phyloP scores from a whole-genome alignment of 2,113 vertebrate genomes.

The Otus sunia region DNA sequence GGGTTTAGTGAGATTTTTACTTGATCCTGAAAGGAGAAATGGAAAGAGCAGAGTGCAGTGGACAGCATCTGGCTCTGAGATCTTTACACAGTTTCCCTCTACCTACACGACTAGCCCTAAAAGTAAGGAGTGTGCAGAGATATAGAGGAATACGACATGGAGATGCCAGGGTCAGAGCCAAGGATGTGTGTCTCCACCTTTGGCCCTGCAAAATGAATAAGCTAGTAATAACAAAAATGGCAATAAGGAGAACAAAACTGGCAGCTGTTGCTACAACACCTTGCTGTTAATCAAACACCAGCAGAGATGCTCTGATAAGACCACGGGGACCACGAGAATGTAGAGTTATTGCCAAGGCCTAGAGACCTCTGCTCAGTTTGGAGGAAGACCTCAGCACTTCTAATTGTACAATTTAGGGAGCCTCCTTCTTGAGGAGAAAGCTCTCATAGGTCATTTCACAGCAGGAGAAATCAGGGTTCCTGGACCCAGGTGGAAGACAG shows the following conservation, averaged over 20 bases:
- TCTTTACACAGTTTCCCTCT: neutral
- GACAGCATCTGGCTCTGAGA: neutral
- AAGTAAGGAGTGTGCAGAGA: neutral
- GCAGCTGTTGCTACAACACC: neutral
- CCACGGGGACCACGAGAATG: neutral
- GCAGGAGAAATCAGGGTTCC: fast-evolving
- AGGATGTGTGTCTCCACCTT: neutral
- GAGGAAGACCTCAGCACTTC: neutral
- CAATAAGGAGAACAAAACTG: neutral
- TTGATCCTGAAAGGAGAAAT: neutral
- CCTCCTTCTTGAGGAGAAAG: neutral
- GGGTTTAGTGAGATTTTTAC: neutral
- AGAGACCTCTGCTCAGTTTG: neutral
- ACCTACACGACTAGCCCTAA: neutral
- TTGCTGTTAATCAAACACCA: neutral
- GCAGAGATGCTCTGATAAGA: neutral
- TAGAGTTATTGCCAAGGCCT: neutral
- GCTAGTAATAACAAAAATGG: neutral
- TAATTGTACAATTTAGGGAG: neutral
- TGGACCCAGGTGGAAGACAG: neutral
- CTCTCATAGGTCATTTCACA: neutral
- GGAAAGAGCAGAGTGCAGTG: neutral
- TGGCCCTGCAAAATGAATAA: neutral
- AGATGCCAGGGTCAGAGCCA: neutral
- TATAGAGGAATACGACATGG: neutral